Evolutionary conservation across 2,113 vertebrate genomes (phyloP).

Genomic region (Pterocles burchelli): DNA sequence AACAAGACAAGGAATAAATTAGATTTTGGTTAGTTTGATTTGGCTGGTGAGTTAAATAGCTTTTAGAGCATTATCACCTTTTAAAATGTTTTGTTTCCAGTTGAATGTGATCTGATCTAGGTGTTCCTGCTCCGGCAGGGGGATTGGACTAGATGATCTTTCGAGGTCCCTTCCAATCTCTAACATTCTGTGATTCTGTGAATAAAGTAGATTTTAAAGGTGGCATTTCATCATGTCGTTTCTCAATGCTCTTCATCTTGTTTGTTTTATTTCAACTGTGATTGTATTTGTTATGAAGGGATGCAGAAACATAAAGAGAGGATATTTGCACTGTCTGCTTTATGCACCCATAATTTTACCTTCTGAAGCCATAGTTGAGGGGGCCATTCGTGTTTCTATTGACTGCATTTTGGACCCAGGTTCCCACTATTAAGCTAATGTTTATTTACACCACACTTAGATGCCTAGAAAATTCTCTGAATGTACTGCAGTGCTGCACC

Average conservation of each 20-base stretch:
- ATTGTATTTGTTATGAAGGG: not conserved
- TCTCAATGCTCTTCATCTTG: not conserved
- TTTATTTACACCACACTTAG: not conserved
- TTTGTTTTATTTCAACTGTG: not conserved
- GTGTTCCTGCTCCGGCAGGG: no score
- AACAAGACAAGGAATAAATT: constrained; percentile 66
- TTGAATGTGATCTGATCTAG: no score
- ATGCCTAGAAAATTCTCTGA: not conserved
- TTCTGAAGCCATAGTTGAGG: not conserved
- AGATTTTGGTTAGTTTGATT: constrained; percentile 64
- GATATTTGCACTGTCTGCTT: not conserved
- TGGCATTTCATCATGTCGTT: not conserved
- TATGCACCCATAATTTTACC: not conserved
- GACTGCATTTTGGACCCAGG: not conserved
- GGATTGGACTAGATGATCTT: no score
- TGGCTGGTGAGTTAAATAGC: constrained; percentile 53
- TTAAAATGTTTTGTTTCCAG: constrained; percentile 63
- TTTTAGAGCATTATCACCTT: constrained; percentile 61
- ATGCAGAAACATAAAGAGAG: not conserved
- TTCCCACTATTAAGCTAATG: not conserved
- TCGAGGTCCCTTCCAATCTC: no score
- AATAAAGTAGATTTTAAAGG: constrained; percentile 49
- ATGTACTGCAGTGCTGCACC: not conserved
- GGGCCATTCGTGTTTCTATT: not conserved
- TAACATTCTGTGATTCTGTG: no score